phyloP scores from a whole-genome alignment of 2,113 vertebrate species.

The Ameiurus melas region DNA sequence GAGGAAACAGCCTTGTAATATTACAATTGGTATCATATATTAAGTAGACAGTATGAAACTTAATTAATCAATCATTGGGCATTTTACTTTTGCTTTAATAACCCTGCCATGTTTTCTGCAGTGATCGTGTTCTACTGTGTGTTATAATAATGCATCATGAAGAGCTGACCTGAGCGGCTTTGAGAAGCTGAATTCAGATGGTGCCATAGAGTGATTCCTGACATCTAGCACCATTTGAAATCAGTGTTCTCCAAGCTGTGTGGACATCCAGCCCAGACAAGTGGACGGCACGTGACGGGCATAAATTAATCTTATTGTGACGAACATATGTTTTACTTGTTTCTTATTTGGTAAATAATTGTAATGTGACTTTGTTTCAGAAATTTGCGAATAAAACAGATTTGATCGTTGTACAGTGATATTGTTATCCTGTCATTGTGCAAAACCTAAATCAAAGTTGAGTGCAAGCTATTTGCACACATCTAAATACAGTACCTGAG shows the following conservation, averaged over 20 bases:
- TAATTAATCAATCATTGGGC: background rate
- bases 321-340: background rate
- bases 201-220: slow-evolving; percentile 87
- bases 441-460: background rate
- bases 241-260: slow-evolving; percentile 91
- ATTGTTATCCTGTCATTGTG: background rate
- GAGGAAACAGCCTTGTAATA: background rate
- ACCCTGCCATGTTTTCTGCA: slow-evolving; percentile 11
- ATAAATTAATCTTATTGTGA: background rate
- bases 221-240: slow-evolving; percentile 96
- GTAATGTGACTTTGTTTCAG: background rate
- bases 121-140: background rate
- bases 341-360: background rate
- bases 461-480: background rate
- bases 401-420: background rate
- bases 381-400: slow-evolving; percentile 11
- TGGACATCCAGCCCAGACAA: slow-evolving; percentile 63
- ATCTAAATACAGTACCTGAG: background rate
- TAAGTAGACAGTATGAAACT: background rate
- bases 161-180: slow-evolving; percentile 56
- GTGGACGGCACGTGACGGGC: background rate
- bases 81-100: background rate
- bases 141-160: background rate
- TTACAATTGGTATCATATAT: background rate
- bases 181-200: slow-evolving; percentile 92